Conservation (phyloP, 2,888 invertebrate species). For the Heliconius hortense region DNA sequence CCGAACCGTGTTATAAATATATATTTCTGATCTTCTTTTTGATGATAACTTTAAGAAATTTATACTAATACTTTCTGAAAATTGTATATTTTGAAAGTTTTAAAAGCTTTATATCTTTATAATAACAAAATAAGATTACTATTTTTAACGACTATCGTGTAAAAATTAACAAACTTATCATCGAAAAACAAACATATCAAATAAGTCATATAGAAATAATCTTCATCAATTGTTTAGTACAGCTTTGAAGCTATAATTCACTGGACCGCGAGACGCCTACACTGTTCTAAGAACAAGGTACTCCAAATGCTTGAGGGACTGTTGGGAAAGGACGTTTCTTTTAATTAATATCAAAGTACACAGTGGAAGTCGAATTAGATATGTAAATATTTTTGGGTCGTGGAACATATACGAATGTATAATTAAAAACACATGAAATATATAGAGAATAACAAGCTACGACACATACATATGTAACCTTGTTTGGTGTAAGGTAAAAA, state of each 20-base stretch:
- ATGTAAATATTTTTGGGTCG: conserved; percentile 13
- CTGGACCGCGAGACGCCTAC: background rate
- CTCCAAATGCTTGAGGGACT: conserved; percentile 18
- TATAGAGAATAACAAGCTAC: background rate
- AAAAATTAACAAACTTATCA: too few relatives aligned
- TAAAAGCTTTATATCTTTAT: too few relatives aligned
- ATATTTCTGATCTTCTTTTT: background rate
- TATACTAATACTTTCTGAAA: background rate
- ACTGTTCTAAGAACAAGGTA: conserved; percentile 13
- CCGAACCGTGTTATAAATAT: background rate
- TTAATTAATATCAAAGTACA: conserved; percentile 49
- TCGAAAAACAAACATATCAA: background rate
- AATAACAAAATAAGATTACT: too few relatives aligned
- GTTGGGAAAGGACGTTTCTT: conserved; percentile 46
- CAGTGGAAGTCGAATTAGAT: conserved; percentile 10
- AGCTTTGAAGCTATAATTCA: background rate
- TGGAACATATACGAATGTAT: background rate
- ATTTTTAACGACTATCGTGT: too few relatives aligned
- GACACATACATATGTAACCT: background rate
- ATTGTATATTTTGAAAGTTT: too few relatives aligned
- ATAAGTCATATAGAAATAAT: background rate
- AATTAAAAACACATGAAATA: conserved; percentile 9
- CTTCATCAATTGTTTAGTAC: background rate
- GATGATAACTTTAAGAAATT: background rate
- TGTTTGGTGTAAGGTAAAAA: too few relatives aligned